Evolutionary conservation across 1,140 invertebrate species (phyloP).

Genomic region (Akabosia matsudoensis): DNA sequence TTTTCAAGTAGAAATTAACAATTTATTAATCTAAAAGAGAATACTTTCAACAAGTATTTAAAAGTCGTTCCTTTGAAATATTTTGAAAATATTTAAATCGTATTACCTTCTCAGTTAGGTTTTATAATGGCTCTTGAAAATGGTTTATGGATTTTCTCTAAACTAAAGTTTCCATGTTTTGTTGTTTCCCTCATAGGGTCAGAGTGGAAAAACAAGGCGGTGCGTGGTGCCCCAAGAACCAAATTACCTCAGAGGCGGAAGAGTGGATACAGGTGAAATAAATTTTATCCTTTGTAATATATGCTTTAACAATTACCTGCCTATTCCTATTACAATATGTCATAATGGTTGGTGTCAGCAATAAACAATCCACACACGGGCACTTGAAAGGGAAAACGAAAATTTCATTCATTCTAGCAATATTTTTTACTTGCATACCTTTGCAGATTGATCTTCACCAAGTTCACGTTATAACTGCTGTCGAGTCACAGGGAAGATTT

Average conservation of each 20-base stretch:
- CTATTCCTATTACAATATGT: no score
- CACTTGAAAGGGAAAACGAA: background rate
- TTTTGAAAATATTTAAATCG: slow-evolving; percentile 20
- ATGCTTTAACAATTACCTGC: no score
- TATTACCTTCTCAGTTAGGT: no score
- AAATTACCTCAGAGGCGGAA: slow-evolving; percentile 64
- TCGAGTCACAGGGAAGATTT: slow-evolving; percentile 80
- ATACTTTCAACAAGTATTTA: slow-evolving; percentile 8
- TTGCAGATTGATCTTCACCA: slow-evolving; percentile 65
- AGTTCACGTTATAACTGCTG: slow-evolving; percentile 69
- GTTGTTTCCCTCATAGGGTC: slow-evolving; percentile 7
- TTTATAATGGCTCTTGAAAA: no score
- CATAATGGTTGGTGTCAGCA: no score
- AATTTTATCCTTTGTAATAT: background rate
- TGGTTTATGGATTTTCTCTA: background rate
- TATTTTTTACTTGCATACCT: background rate
- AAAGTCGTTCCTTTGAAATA: slow-evolving; percentile 8
- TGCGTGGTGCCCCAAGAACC: slow-evolving; percentile 76
- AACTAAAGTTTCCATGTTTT: background rate
- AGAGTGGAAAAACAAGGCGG: slow-evolving; percentile 63
- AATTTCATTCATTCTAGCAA: no score
- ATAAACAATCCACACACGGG: no score
- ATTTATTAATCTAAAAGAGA: slow-evolving; percentile 9
- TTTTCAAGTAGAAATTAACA: slow-evolving; percentile 6
- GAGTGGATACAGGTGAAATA: slow-evolving; percentile 68